These are phyloP conservation scores for Dysidea cf. avara DNA, from an alignment of 37 sponge, comb jelly and placozoan genomes.

Conservation along the genomic window DNA sequence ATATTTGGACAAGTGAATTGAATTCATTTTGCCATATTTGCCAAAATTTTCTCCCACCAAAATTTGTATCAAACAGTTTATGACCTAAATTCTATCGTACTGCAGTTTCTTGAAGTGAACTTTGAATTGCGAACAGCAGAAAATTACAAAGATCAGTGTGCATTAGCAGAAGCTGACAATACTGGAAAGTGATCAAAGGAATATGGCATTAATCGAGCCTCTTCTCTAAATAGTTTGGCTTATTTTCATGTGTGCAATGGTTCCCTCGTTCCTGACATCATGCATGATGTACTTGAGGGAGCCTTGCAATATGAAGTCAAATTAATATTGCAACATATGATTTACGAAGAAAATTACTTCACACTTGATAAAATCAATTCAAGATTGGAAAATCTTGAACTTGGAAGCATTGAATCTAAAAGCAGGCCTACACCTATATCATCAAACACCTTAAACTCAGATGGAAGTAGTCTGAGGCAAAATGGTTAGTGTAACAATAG, in stretches of 20 bases:
- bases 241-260: slow-evolving; percentile 25
- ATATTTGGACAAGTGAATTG: background rate
- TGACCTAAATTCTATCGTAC: background rate
- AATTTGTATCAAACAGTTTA: too few relatives aligned
- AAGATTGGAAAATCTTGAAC: too few relatives aligned
- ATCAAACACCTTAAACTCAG: too few relatives aligned
- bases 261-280: slow-evolving; percentile 39
- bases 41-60: too few relatives aligned
- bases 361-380: too few relatives aligned
- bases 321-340: too few relatives aligned
- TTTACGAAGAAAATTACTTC: too few relatives aligned
- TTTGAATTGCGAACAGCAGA: background rate
- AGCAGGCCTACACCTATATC: too few relatives aligned
- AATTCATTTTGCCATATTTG: too few relatives aligned
- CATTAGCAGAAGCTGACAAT: background rate
- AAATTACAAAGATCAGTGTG: slow-evolving; percentile 19
- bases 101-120: background rate
- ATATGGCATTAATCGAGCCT: slow-evolving; percentile 16
- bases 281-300: slow-evolving; percentile 49
- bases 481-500: too few relatives aligned
- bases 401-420: too few relatives aligned
- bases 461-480: too few relatives aligned
- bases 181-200: background rate
- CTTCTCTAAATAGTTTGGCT: background rate
- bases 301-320: slow-evolving; percentile 24